Percentiles rank a stretch among this genome's conserved stretches.
These are phyloP conservation scores for Scaeva pyrastri DNA, from an alignment of 2,888 invertebrate genomes.

Conservation along the genomic window DNA sequence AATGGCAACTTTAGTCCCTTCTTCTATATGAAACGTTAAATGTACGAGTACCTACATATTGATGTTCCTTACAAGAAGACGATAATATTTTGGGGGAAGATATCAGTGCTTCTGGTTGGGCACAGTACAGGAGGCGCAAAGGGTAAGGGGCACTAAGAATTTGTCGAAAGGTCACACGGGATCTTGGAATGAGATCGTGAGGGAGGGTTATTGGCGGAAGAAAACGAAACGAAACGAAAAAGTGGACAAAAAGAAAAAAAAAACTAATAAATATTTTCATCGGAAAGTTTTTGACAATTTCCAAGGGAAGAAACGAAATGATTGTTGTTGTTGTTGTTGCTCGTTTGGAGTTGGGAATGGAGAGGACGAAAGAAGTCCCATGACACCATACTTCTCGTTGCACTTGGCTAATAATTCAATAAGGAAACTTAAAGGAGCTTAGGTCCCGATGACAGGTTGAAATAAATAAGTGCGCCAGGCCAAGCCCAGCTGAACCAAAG, in stretches of 20 bases:
- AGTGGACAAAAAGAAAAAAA: not conserved
- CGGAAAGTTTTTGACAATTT: constrained; percentile 57
- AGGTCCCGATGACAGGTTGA: constrained; percentile 59
- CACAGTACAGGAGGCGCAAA: too few relatives aligned
- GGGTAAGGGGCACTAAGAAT: constrained; percentile 25
- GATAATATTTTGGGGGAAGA: constrained; percentile 10
- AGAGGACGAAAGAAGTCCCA: constrained; percentile 41
- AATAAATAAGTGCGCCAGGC: constrained; percentile 53
- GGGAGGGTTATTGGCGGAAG: constrained; percentile 22
- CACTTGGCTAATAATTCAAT: constrained; percentile 73
- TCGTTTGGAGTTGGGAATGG: too few relatives aligned
- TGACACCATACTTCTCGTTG: constrained; percentile 52
- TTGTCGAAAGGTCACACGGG: constrained; percentile 66
- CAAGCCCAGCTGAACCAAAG: too few relatives aligned
- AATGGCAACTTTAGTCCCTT: constrained; percentile 40
- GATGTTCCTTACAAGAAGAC: not conserved
- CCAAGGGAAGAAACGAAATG: constrained; percentile 28
- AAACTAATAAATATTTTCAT: constrained; percentile 15
- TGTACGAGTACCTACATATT: not conserved
- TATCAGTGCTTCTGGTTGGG: too few relatives aligned
- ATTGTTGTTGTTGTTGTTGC: not conserved
- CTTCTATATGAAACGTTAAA: not conserved
- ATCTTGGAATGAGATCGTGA: not conserved
- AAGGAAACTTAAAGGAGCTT: constrained; percentile 67
- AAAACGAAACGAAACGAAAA: not conserved